Base-by-base conservation (phyloP, 2,888 invertebrate species). In the Hyppa rectilinea region DNA sequence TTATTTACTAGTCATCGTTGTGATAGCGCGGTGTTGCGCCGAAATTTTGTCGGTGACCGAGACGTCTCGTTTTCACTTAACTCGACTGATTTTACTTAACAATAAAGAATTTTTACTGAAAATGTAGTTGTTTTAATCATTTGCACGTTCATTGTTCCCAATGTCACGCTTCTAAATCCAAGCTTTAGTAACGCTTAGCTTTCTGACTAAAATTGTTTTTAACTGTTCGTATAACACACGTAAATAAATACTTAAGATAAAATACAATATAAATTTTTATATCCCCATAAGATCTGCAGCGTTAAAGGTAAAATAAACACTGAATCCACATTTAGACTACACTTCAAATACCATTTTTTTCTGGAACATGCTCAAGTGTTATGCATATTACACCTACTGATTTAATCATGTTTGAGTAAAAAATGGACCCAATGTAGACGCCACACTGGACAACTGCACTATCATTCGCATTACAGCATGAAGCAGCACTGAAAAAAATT, bases 11-110 rank as follows among this genome's bases (percentile, higher is more conserved):
- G 92, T 92, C 91, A 92, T 91, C 89, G 90, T 90, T 91, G 92
- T 93, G 91, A 92, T 91, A 92, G 89, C 88, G 90, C 91, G 90
- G 88, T 87, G 87, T 85, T 85, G 88, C 88, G 88, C 89, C 89
- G 87, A 88, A 85, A 80, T 85, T 87, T 87, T 87, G 87, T 88
- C 90, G 91, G 92, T 92, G 92, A 92, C 91, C 91, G 92, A 93
- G 91, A 91, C 89, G 91, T 92, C 92, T 92, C 93, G 91, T 91
- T 92, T 92, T 92, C 93, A 93, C 92, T 90, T 92, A 94, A 93
- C 93, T 94, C 94, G 94, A 95, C 95, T 96, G 95, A 96, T 96
- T 95, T 91, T 92, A 90, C 91, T 92, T 94, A 94, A 94, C 92
- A 94, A 95, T 95, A 95, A 95, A 96, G 87, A 88, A 90, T 93